Base-by-base conservation (phyloP, 2,113 vertebrate genomes). In the Lepidothrix coronata region DNA sequence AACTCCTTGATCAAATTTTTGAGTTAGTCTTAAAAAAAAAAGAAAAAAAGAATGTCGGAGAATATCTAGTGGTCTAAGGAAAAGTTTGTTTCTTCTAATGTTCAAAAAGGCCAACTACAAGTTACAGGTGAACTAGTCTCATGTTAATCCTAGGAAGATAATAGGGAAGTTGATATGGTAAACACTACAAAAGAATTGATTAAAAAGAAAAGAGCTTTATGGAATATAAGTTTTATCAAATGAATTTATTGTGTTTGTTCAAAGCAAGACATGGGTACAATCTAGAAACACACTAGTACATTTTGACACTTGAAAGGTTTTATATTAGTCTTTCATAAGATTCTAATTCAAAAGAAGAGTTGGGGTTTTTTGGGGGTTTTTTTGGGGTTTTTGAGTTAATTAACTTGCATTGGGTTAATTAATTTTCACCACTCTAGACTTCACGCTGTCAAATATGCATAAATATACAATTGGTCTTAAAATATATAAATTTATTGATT, bases 371-470 rank as follows among this genome's bases (percentile, higher is more conserved):
- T 20, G 37, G 39, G 39, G 37, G 37, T 37, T 41, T 41, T 41
- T 41, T 12, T 18, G 16, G 1, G 0, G 1, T 27, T 70, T n/a
- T 13, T 78, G 62, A 44, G 35, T 73, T 88, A 0, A 61, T 66
- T 81, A 65, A 51, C 39, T 82, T 67, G 12, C 14, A 62, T 13
- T 78, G 62, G 39, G 35, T 73, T 88, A 0, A 61, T 66, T 81
- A 65, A 51, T 81, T 95, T 92, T 28, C 30, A 24, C 30, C 44
- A 19, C 21, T 85, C 17, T 54, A 35, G 52, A 54, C 28, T 82
- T 85, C 55, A 17, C 62, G 24, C 16, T 54, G 21, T 62, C 41
- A 85, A 85, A 31, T 22, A n/a, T 63, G 11, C 22, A 71, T 85
- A 54, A 85, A 49, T 57, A 58, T 27, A 30, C 24, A 59, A 74